phyloP scores from a whole-genome alignment of 2,113 vertebrate species.

The Apteryx owenii region DNA sequence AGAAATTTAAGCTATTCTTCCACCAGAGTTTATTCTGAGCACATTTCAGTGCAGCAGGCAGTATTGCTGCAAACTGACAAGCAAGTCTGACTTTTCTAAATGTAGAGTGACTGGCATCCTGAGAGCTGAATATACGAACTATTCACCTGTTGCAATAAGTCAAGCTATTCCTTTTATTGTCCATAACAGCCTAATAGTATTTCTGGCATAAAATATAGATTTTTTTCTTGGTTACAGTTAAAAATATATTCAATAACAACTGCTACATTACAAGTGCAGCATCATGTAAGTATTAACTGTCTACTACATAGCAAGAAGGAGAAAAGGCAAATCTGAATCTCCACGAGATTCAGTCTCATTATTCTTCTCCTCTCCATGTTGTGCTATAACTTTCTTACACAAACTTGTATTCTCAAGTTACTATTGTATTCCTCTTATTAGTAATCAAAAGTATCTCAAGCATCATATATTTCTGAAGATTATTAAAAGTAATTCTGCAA shows the following conservation, averaged over 20 bases:
- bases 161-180: not conserved
- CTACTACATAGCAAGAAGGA: not conserved
- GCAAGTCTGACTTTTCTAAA: not conserved
- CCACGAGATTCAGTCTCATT: not conserved
- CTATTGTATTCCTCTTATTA: not conserved
- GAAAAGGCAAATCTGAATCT: not conserved
- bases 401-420: not conserved
- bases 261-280: not conserved
- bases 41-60: constrained; percentile 58
- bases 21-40: constrained; percentile 40
- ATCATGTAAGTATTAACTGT: not conserved
- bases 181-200: not conserved
- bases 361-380: not conserved
- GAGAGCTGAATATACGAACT: not conserved
- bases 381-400: not conserved
- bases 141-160: not conserved
- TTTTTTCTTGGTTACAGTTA: not conserved
- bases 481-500: not conserved
- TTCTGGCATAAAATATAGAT: not conserved
- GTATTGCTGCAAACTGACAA: not conserved
- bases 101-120: constrained; percentile 28
- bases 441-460: not conserved
- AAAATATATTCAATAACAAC: not conserved
- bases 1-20: not conserved
- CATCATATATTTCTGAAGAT: not conserved